Evolutionary conservation across 2,888 invertebrate species (phyloP), one percentile per base, ranked within the genome.

Genomic region (Antitype chi): DNA sequence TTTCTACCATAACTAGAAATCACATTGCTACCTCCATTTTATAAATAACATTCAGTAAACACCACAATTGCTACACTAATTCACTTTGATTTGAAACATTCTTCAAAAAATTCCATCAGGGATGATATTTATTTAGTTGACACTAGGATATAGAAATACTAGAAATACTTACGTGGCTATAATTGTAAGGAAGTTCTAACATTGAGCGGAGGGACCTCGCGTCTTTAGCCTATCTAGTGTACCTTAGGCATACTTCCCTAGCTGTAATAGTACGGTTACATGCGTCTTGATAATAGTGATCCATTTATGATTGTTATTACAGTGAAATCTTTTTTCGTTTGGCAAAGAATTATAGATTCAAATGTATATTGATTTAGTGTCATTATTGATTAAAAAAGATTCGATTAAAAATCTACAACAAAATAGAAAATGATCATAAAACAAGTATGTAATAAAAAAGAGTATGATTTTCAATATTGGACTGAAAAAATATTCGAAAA

Each of bases 91-190:
- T 25, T 25, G 25, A 66, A 64, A 60, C 8, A 64, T 52, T 32
- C 7, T 47, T 64, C 15, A 7, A 32, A 32, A 43, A 47, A 38
- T 13, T 32, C n/a, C n/a, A 60, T 73, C 28, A 49, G 28, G n/a
- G 75, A 32, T 75, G 20, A 66, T 60, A 76, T 28, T 73, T 52
- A 62, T 11, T 43, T 32, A 52, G 28, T 53, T 20, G 74, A 60
- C 49, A 80, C 59, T 85, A 84, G 53, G 81, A 55, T 81, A 85
- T 85, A 85, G 69, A 74, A 72, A 74, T 59, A 74, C 64, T 84
- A 74, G 43, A 84, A 84, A 80, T 84, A 81, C 85, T 84, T 84
- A 84, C 20, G 15, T 84, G n/a, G 17, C 63, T 84, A 80, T 80
- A 84, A 53, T 80, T 84, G 64, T 64, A 63, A 68, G 68, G 53